phyloP scores from a whole-genome alignment of 2,888 invertebrate genomes.

The Diogma glabrata region DNA sequence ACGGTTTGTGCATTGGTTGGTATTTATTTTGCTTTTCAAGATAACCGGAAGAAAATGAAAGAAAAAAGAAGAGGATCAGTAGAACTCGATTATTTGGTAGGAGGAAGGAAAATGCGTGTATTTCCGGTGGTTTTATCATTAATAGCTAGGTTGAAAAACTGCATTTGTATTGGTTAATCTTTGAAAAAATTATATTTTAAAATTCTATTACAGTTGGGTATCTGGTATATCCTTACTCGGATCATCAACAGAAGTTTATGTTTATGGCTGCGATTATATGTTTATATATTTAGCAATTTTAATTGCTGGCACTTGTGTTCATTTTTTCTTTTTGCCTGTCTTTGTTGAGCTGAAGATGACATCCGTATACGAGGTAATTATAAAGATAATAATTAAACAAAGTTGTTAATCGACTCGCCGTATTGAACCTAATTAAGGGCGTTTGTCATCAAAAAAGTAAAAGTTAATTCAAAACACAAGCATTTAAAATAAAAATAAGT shows the following conservation, averaged over 20 bases:
- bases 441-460: too few relatives aligned
- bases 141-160: too few relatives aligned
- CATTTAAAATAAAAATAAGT: too few relatives aligned
- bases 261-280: slow-evolving; percentile 36
- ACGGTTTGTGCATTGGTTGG: slow-evolving; percentile 57
- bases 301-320: slow-evolving; percentile 43
- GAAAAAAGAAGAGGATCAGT: neutral
- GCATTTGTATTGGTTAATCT: too few relatives aligned
- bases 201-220: too few relatives aligned
- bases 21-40: slow-evolving; percentile 37
- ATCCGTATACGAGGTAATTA: slow-evolving; percentile 14
- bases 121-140: slow-evolving; percentile 67
- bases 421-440: too few relatives aligned
- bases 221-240: slow-evolving; percentile 44
- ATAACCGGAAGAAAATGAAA: neutral
- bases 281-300: slow-evolving; percentile 38
- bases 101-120: slow-evolving; percentile 59
- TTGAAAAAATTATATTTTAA: too few relatives aligned
- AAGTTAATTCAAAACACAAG: too few relatives aligned
- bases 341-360: neutral
- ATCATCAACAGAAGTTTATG: neutral
- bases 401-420: too few relatives aligned
- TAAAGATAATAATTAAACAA: too few relatives aligned
- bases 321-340: slow-evolving; percentile 54
- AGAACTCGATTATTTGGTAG: slow-evolving; percentile 54